These are phyloP conservation scores for Sturnira hondurensis DNA, from an alignment of 2,113 vertebrate genomes.

Conservation along the genomic window DNA sequence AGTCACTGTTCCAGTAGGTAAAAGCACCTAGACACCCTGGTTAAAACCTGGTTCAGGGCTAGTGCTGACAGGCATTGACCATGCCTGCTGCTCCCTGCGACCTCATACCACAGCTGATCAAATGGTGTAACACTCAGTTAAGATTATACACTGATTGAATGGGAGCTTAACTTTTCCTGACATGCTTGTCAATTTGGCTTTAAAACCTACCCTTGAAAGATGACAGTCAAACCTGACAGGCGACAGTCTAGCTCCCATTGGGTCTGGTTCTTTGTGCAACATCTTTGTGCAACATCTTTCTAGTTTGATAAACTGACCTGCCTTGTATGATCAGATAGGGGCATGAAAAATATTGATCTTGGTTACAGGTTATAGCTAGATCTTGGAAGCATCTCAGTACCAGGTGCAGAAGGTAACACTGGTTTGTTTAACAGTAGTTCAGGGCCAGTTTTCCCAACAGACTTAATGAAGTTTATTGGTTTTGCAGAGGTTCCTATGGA, in stretches of 20 bases:
- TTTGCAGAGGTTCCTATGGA: background rate
- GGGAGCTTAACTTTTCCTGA: background rate
- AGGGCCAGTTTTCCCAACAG: background rate
- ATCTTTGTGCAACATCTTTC: background rate
- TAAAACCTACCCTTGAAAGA: background rate
- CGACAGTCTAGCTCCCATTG: background rate
- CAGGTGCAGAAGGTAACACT: background rate
- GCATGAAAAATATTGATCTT: conserved; percentile 36
- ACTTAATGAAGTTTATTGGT: background rate
- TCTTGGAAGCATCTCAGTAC: background rate
- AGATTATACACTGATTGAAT: background rate
- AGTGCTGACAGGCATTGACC: fast-evolving
- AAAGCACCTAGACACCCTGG: fast-evolving
- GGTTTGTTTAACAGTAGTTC: background rate
- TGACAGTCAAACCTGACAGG: background rate
- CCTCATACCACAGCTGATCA: fast-evolving
- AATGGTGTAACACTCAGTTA: background rate
- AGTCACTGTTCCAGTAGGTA: background rate
- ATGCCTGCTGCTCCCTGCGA: background rate
- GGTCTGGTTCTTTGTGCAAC: background rate
- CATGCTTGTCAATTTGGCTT: background rate
- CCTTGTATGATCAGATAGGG: background rate
- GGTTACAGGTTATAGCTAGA: background rate
- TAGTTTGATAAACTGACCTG: background rate
- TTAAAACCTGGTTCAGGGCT: background rate